These are phyloP conservation scores for Myrmophylax atrothorax DNA, from an alignment of 2,113 vertebrate species.

Conservation along the genomic window DNA sequence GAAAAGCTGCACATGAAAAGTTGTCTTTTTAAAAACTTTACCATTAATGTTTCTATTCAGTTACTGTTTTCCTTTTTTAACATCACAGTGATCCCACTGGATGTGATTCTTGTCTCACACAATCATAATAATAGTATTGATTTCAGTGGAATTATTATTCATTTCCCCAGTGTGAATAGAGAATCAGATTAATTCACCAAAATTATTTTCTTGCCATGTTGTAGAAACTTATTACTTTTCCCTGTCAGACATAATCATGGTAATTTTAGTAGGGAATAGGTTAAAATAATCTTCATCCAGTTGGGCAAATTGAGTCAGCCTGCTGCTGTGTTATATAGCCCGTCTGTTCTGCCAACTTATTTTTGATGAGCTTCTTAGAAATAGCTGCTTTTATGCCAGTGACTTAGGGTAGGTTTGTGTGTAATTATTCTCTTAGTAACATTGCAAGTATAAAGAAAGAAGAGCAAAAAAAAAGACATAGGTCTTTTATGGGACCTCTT, in stretches of 20 bases:
- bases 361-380: conserved; percentile 61
- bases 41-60: not conserved
- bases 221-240: conserved; percentile 39
- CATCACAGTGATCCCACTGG: not conserved
- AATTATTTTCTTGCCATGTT: conserved; percentile 23
- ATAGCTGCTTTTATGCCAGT: conserved; percentile 51
- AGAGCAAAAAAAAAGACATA: not conserved
- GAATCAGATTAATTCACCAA: conserved; percentile 41
- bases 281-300: conserved; percentile 63
- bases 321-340: conserved; percentile 51
- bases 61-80: not conserved
- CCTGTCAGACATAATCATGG: conserved; percentile 37
- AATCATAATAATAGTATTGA: not conserved
- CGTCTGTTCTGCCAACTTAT: conserved; percentile 68
- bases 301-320: conserved; percentile 38
- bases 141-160: conserved; percentile 4
- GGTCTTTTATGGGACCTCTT: conserved; percentile 71
- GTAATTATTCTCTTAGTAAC: conserved; percentile 71
- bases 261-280: conserved; percentile 56
- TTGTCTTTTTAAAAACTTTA: not conserved
- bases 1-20: not conserved
- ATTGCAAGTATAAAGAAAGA: conserved; percentile 62
- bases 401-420: conserved; percentile 64
- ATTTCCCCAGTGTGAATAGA: conserved; percentile 35
- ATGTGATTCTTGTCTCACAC: not conserved